A percentile compares a stretch with the other conserved stretches of the same genome.
phyloP scores from a whole-genome alignment of 2,113 vertebrate species.

The Paralichthys olivaceus region DNA sequence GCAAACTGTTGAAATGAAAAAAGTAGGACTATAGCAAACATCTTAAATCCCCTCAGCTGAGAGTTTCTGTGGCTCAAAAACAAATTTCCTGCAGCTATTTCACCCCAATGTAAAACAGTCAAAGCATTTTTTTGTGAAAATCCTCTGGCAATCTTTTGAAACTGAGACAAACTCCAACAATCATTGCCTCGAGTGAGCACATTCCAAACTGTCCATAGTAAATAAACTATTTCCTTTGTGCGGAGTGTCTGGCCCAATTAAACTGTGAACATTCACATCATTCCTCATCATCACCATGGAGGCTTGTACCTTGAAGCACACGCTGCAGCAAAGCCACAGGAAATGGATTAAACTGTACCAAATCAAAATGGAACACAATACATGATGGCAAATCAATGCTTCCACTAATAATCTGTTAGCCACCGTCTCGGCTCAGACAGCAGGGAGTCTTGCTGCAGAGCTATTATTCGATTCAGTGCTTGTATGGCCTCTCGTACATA shows the following conservation, averaged over 20 bases:
- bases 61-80: too few species aligned
- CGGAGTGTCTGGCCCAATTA: not conserved
- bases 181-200: too few species aligned
- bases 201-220: not conserved
- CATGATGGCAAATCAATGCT: slow-evolving; percentile 40
- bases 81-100: too few species aligned
- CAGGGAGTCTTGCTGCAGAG: slow-evolving; percentile 21
- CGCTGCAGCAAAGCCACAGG: slow-evolving; percentile 22
- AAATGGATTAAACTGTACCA: slow-evolving; percentile 13
- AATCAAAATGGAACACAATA: slow-evolving; percentile 40
- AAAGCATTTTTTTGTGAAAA: not conserved
- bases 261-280: slow-evolving; percentile 1
- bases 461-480: slow-evolving; percentile 46
- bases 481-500: slow-evolving; percentile 38
- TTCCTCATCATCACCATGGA: slow-evolving; percentile 2
- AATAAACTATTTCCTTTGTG: not conserved
- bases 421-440: slow-evolving; percentile 17
- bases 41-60: too few species aligned
- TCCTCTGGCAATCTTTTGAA: not conserved
- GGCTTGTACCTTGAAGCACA: not conserved
- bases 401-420: slow-evolving; percentile 25
- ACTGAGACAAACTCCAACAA: not conserved
- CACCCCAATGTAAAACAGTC: not conserved
- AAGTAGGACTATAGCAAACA: too few species aligned
- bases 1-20: too few species aligned